These are phyloP conservation scores for Acrobeloides nanus DNA, from an alignment of 2,888 invertebrate genomes.

Conservation along the genomic window DNA sequence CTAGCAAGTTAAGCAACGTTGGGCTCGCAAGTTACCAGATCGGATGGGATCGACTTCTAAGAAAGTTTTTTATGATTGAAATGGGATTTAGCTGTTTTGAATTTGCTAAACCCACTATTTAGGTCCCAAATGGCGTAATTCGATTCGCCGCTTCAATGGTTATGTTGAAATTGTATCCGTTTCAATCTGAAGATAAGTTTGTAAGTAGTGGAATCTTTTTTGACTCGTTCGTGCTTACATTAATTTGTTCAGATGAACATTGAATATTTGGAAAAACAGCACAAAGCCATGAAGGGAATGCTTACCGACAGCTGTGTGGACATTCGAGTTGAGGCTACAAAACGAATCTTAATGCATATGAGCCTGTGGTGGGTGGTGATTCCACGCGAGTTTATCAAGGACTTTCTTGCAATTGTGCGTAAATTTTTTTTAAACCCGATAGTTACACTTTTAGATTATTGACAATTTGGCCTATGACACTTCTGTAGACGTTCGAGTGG, in stretches of 20 bases:
- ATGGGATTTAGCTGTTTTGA: too few species aligned
- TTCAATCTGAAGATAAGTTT: slow-evolving; percentile 13
- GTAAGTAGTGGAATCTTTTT: slow-evolving; percentile 4
- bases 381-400: slow-evolving; percentile 15
- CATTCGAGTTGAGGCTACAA: slow-evolving; percentile 14
- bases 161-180: slow-evolving; percentile 13
- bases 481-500: slow-evolving; percentile 13
- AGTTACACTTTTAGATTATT: slow-evolving; percentile 8
- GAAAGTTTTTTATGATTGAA: too few species aligned
- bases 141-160: slow-evolving; percentile 11
- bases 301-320: slow-evolving; percentile 15
- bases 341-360: slow-evolving; percentile 11
- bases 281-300: slow-evolving; percentile 13
- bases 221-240: too few species aligned
- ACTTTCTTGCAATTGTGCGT: slow-evolving; percentile 9
- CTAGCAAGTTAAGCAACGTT: too few species aligned
- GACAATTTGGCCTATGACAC: slow-evolving; percentile 13
- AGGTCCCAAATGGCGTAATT: slow-evolving; percentile 16
- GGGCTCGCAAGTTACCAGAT: too few species aligned
- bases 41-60: too few species aligned
- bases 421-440: neutral
- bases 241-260: too few species aligned
- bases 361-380: slow-evolving; percentile 12
- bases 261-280: slow-evolving; percentile 13
- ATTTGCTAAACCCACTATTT: too few species aligned